A percentile compares a stretch with the other conserved stretches of the same genome.
Evolutionary conservation across 35 echinoderm and acorn worm species (phyloP).

Genomic region (Patiria miniata): DNA sequence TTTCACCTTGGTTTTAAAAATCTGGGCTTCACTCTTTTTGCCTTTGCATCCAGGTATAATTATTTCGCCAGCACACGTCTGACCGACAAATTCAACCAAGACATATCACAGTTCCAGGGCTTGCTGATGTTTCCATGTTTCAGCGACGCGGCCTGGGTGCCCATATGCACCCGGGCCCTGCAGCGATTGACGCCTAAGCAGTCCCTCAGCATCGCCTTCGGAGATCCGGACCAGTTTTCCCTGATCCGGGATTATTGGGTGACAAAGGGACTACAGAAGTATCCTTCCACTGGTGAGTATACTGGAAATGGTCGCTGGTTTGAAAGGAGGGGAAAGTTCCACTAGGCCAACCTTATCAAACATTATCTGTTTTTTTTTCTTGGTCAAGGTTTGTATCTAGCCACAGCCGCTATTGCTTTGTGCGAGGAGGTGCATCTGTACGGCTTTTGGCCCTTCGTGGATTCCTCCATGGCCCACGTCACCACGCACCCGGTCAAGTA

Average conservation of each 20-base stretch:
- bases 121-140: constrained; percentile 36
- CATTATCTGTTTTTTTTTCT: too few species aligned
- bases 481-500: constrained; percentile 22
- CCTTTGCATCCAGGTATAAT: constrained; percentile 17
- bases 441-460: constrained; percentile 82
- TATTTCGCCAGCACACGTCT: neutral
- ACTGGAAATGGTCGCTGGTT: too few species aligned
- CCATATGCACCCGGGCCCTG: constrained; percentile 8
- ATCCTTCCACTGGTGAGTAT: constrained; percentile 27
- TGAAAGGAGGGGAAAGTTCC: too few species aligned
- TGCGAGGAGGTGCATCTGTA: constrained; percentile 83
- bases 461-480: neutral
- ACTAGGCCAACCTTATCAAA: too few species aligned
- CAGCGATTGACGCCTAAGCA: constrained; percentile 6
- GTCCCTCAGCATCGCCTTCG: neutral
- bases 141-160: neutral
- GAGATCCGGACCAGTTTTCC: constrained; percentile 37
- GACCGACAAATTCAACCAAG: constrained; percentile 4
- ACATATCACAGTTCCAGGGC: constrained; percentile 21
- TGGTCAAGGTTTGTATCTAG: constrained; percentile 69
- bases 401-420: constrained; percentile 50
- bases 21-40: neutral
- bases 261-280: constrained; percentile 6
- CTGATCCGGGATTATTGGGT: constrained; percentile 24
- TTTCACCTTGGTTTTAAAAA: too few species aligned